Evolutionary conservation across 2,113 vertebrate genomes (phyloP).

Genomic region (Terrapene triunguis): DNA sequence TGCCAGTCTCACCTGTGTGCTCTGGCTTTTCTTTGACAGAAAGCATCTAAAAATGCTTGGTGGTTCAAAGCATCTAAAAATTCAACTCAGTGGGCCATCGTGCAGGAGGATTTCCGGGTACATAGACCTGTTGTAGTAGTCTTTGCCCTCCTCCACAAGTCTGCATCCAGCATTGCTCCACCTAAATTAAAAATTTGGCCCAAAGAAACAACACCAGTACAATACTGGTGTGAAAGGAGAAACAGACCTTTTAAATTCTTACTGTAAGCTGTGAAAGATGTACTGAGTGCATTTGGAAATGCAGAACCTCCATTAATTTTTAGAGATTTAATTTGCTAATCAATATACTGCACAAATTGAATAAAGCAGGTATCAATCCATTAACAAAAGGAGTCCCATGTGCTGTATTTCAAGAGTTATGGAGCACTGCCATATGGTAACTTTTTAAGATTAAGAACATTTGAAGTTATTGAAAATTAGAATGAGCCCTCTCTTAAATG

Average conservation of each 20-base stretch:
- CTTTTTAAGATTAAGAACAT: not conserved
- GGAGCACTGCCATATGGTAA: not conserved
- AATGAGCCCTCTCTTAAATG: not conserved
- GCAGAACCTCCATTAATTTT: not conserved
- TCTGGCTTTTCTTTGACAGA: not conserved
- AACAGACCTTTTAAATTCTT: not conserved
- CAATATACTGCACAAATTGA: not conserved
- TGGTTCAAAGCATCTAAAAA: not conserved
- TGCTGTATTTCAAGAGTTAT: not conserved
- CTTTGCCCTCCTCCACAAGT: not conserved
- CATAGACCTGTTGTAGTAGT: not conserved
- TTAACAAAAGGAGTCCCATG: not conserved
- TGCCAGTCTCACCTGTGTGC: accelerated
- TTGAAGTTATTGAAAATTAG: not conserved
- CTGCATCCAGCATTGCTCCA: not conserved
- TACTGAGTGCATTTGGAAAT: not conserved
- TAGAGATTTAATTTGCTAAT: not conserved
- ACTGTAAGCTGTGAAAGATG: not conserved
- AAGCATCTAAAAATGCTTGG: not conserved
- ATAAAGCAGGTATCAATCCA: not conserved
- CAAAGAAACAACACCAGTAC: not conserved
- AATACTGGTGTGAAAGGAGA: not conserved
- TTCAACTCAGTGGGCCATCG: accelerated
- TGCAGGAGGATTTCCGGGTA: not conserved
- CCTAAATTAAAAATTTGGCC: not conserved